Conservation (phyloP, 2,888 invertebrate species). For the Euzophera pinguis region DNA sequence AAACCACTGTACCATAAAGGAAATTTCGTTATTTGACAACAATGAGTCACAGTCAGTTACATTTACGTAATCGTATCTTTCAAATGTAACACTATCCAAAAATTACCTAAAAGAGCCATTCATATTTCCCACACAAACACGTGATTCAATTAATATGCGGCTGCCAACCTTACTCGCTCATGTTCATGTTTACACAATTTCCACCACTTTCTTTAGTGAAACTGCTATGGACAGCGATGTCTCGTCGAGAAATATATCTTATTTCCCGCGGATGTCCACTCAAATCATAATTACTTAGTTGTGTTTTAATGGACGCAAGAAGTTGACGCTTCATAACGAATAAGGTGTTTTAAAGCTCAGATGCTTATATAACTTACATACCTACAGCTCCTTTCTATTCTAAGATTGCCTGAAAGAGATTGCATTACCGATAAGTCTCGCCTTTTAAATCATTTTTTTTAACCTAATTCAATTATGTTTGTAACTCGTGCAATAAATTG, state of each 20-base stretch:
- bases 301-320: no score
- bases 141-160: neutral
- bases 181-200: conserved; percentile 15
- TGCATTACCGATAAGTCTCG: no score
- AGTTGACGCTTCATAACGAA: no score
- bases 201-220: conserved; percentile 25
- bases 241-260: conserved; percentile 16
- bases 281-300: neutral
- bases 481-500: no score
- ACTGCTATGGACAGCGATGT: conserved; percentile 11
- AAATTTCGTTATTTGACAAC: no score
- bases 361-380: no score
- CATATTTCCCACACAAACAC: neutral
- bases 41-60: neutral
- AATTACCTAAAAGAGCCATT: neutral
- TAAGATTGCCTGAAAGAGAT: no score
- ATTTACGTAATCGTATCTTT: neutral
- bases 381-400: no score
- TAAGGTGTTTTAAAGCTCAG: no score
- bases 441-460: no score
- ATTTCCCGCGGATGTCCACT: conserved; percentile 16
- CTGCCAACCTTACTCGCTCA: neutral
- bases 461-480: no score
- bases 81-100: conserved; percentile 1
- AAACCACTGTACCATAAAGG: no score